Conservation (phyloP, 1,140 invertebrate genomes). For the Camponotus floridanus region DNA sequence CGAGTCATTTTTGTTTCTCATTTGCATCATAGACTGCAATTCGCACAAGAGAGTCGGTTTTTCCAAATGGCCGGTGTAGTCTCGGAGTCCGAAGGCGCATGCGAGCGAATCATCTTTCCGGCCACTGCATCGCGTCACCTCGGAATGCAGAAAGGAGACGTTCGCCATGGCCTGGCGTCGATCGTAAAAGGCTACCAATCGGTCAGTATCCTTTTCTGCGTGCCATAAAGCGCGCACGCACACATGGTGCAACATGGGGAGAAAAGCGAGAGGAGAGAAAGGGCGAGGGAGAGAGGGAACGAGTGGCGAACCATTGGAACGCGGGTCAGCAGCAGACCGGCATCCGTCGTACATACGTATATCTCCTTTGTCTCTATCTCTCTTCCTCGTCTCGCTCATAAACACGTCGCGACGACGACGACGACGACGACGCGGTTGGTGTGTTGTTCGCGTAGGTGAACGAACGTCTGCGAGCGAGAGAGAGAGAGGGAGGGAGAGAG, state of each 20-base stretch:
- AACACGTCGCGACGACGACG: slow-evolving; percentile 57
- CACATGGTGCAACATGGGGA: slow-evolving; percentile 19
- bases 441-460: slow-evolving; percentile 68
- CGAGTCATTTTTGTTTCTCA: not conserved
- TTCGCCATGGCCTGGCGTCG: slow-evolving; percentile 4
- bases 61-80: not conserved
- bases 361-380: slow-evolving; percentile 41
- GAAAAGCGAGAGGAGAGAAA: not conserved
- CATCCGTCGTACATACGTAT: slow-evolving; percentile 27
- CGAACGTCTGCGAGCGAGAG: slow-evolving; percentile 60
- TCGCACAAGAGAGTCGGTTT: not conserved
- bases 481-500: slow-evolving; percentile 20
- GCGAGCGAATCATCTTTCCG: slow-evolving; percentile 3
- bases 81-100: not conserved
- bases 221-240: slow-evolving; percentile 14
- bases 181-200: slow-evolving; percentile 71
- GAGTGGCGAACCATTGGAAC: slow-evolving; percentile 55
- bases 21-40: not conserved
- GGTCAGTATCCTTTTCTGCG: slow-evolving; percentile 69
- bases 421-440: slow-evolving; percentile 1
- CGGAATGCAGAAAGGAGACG: slow-evolving; percentile 53
- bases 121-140: not conserved
- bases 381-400: slow-evolving; percentile 49
- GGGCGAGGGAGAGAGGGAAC: not conserved
- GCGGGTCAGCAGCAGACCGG: slow-evolving; percentile 28